A percentile compares a stretch with the other conserved stretches of the same genome.
These are phyloP conservation scores for Craterocephalus amniculus DNA, from an alignment of 2,797 vertebrate genomes.

Conservation along the genomic window DNA sequence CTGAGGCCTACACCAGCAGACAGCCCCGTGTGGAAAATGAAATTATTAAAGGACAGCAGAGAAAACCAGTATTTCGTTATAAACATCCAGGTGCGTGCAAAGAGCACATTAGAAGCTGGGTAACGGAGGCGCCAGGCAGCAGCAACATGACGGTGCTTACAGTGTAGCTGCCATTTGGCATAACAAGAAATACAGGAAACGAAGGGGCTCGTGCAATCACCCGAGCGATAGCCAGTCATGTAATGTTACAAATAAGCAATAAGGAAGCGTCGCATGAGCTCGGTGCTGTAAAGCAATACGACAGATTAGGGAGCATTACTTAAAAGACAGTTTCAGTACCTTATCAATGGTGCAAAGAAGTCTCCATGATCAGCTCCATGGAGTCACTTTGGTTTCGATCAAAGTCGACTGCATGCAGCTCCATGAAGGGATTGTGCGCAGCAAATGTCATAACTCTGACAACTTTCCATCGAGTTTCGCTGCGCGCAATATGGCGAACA, in stretches of 20 bases:
- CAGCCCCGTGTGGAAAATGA: conserved; percentile 31
- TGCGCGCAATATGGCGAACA: conserved; percentile 72
- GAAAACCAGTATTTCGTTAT: conserved; percentile 4
- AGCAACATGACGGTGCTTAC: conserved; percentile 58
- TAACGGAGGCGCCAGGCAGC: conserved; percentile 36
- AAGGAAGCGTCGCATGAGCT: conserved; percentile 54
- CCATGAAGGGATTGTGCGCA: conserved; percentile 74
- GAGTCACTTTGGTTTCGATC: conserved; percentile 75
- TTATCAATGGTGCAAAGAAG: conserved; percentile 59
- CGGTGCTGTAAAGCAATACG: conserved; percentile 12
- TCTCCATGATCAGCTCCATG: conserved; percentile 64
- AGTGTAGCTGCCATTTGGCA: conserved; percentile 76
- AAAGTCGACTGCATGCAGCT: conserved; percentile 79
- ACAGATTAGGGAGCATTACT: conserved; percentile 27
- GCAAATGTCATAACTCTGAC: conserved; percentile 77
- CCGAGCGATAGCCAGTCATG: conserved; percentile 64
- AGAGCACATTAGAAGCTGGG: conserved; percentile 6
- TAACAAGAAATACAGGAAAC: conserved; percentile 87
- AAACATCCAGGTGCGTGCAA: conserved; percentile 30
- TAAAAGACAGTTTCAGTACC: conserved; percentile 48
- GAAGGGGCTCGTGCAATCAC: conserved; percentile 72
- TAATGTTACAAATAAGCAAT: conserved; percentile 54
- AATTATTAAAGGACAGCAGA: conserved; percentile 11
- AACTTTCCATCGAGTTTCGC: conserved; percentile 75
- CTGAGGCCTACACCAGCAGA: conserved; percentile 60